A percentile compares a stretch with the other conserved stretches of the same genome.
phyloP scores from a whole-genome alignment of 2,797 vertebrate genomes.

The Pseudomugil tenellus region DNA sequence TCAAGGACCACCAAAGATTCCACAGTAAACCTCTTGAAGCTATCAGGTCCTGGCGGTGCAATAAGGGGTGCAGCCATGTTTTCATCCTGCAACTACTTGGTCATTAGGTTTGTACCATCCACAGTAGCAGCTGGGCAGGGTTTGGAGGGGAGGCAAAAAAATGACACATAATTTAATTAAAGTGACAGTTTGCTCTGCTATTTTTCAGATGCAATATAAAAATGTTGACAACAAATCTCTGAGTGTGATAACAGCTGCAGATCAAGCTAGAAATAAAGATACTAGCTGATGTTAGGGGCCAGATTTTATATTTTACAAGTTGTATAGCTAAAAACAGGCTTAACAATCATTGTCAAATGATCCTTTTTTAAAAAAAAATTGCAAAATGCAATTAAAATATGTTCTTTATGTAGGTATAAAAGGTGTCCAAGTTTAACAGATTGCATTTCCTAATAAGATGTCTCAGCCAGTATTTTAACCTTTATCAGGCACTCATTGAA shows the following conservation, averaged over 20 bases:
- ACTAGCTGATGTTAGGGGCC: not conserved
- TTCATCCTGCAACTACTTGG: constrained; percentile 98
- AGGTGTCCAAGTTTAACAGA: not conserved
- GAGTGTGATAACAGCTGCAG: not conserved
- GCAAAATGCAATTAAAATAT: not conserved
- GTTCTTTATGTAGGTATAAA: not conserved
- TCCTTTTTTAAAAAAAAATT: not conserved
- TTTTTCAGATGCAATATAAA: not conserved
- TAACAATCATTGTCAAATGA: not conserved
- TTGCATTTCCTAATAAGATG: not conserved
- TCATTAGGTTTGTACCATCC: constrained; percentile 88
- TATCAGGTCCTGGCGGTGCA: constrained; percentile 98
- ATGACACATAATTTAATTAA: not conserved
- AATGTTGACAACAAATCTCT: not conserved
- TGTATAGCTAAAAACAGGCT: not conserved
- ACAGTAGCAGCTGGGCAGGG: constrained; percentile 86
- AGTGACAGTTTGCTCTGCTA: constrained; percentile 5
- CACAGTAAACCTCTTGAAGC: constrained; percentile 93
- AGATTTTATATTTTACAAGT: not conserved
- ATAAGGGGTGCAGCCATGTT: constrained; percentile 99
- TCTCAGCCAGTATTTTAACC: not conserved
- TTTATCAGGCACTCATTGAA: no score
- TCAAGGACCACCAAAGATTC: constrained; percentile 97
- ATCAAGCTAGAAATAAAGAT: not conserved
- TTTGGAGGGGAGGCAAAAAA: constrained; percentile 11